Evolutionary conservation across 2,797 vertebrate genomes (phyloP).

Genomic region (Avahi laniger): DNA sequence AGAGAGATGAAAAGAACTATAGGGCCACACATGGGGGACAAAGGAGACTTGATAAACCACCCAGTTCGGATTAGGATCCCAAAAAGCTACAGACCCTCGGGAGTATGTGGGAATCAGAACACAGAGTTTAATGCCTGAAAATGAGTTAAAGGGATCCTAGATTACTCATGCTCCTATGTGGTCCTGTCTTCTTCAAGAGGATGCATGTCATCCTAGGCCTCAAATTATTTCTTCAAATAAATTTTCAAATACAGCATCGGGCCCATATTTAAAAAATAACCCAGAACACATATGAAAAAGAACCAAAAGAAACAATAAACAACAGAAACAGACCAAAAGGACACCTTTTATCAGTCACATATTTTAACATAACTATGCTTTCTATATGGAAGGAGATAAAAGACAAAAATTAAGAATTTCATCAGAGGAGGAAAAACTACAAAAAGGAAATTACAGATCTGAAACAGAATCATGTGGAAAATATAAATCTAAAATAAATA

Average conservation of each 20-base stretch:
- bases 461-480: neutral
- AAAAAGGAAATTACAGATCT: neutral
- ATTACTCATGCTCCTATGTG: neutral
- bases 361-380: neutral
- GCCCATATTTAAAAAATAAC: neutral
- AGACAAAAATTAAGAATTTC: neutral
- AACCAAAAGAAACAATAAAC: neutral
- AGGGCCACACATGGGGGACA: neutral
- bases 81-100: neutral
- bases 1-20: neutral
- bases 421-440: neutral
- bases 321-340: neutral
- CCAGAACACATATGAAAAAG: neutral
- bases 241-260: neutral
- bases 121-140: neutral
- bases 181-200: neutral
- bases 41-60: neutral
- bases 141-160: neutral
- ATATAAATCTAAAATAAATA: neutral
- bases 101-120: neutral
- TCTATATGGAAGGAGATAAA: neutral
- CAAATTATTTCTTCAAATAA: neutral
- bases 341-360: neutral
- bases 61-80: neutral
- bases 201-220: neutral